Conservation (phyloP, 2,113 vertebrate genomes). For the Lophochroa leadbeateri region DNA sequence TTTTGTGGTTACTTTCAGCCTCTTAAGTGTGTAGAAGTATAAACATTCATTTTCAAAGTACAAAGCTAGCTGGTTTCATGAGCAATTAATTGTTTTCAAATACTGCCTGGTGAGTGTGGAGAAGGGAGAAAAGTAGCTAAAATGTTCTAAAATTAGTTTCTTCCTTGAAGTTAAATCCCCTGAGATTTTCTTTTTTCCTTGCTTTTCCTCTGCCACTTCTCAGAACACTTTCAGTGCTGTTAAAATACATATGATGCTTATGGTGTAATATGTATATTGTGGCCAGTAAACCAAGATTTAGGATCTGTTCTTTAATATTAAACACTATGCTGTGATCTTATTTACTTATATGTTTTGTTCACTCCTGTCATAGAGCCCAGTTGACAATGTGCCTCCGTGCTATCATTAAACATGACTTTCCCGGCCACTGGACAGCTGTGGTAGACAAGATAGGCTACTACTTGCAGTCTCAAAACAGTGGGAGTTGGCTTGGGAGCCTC, state of each 20-base stretch:
- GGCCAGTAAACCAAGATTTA: background rate
- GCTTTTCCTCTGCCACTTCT: background rate
- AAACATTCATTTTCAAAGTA: background rate
- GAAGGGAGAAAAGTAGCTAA: background rate
- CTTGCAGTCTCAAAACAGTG: constrained; percentile 89
- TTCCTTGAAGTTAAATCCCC: background rate
- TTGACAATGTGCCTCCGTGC: constrained; percentile 92
- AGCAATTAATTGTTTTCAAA: background rate
- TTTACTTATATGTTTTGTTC: background rate
- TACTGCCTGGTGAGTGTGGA: background rate
- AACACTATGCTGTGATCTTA: background rate
- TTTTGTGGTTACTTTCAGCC: background rate
- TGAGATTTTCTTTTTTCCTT: background rate
- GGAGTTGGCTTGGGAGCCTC: constrained; percentile 93
- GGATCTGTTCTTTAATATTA: background rate
- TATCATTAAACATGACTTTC: constrained; percentile 96
- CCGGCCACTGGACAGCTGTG: constrained; percentile 92
- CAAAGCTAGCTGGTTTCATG: background rate
- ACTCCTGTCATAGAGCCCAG: constrained; percentile 80
- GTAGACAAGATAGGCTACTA: constrained; percentile 93
- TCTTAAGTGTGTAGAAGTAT: background rate
- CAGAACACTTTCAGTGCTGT: background rate
- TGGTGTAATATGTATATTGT: background rate
- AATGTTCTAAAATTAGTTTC: background rate
- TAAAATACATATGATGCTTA: background rate